These are phyloP conservation scores for Cylloceria caligata DNA, from an alignment of 2,888 invertebrate species.

Conservation along the genomic window DNA sequence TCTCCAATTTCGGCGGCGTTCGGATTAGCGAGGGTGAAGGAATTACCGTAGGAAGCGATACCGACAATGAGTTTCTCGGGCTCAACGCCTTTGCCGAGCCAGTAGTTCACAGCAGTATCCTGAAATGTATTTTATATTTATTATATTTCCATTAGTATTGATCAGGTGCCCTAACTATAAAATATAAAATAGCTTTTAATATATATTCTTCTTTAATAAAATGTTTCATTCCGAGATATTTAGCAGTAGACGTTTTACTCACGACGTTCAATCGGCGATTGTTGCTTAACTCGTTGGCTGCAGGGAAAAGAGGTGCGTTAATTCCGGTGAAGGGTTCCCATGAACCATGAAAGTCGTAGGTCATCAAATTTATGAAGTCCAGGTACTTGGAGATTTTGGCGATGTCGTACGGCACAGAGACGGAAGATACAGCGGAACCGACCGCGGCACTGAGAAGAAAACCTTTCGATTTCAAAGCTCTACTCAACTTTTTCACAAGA, in stretches of 20 bases:
- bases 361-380: conserved; percentile 90
- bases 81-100: conserved; percentile 86
- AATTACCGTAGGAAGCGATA: conserved; percentile 85
- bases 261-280: conserved; percentile 84
- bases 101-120: conserved; percentile 85
- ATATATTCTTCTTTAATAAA: too few species aligned
- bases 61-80: conserved; percentile 87
- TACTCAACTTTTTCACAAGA: conserved; percentile 86
- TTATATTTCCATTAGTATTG: too few species aligned
- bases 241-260: too few species aligned
- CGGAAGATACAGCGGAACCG: conserved; percentile 85
- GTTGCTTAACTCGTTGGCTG: conserved; percentile 74
- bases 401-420: conserved; percentile 87
- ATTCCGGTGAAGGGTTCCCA: conserved; percentile 89
- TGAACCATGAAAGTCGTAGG: conserved; percentile 90
- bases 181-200: not conserved
- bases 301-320: conserved; percentile 88
- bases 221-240: too few species aligned
- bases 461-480: conserved; percentile 86
- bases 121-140: too few species aligned
- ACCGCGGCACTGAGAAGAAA: conserved; percentile 83
- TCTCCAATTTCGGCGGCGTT: conserved; percentile 86
- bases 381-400: conserved; percentile 87
- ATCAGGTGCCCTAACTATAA: conserved; percentile 30
- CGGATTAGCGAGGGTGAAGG: conserved; percentile 87